phyloP scores from a whole-genome alignment of 2,888 invertebrate species.

The Antheraea yamamai region DNA sequence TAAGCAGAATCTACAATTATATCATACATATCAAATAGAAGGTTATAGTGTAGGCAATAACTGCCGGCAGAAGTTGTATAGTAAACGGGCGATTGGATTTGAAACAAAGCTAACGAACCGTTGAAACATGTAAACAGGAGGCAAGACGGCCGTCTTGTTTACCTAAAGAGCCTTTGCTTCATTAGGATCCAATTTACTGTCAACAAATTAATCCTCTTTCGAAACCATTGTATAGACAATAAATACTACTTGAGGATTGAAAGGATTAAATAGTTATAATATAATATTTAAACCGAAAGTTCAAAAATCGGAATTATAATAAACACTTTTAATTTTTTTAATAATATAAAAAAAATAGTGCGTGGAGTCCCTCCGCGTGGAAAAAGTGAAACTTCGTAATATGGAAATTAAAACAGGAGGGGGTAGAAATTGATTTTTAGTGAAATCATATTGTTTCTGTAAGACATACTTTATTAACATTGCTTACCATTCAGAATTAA shows the following conservation, averaged over 20 bases:
- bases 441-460: too few relatives aligned
- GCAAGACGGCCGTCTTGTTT: slow-evolving; percentile 80
- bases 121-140: slow-evolving; percentile 79
- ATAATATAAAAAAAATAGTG: too few relatives aligned
- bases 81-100: slow-evolving; percentile 66
- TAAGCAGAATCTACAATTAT: neutral
- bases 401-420: too few relatives aligned
- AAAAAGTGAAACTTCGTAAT: too few relatives aligned
- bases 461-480: too few relatives aligned
- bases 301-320: neutral
- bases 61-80: slow-evolving; percentile 33
- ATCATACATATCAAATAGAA: neutral
- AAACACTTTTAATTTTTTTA: too few relatives aligned
- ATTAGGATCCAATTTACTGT: slow-evolving; percentile 82
- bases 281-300: neutral
- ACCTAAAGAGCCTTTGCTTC: slow-evolving; percentile 81
- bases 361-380: too few relatives aligned
- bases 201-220: slow-evolving; percentile 78
- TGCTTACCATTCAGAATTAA: too few relatives aligned
- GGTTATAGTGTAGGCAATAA: slow-evolving; percentile 24
- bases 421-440: too few relatives aligned
- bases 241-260: slow-evolving; percentile 10
- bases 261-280: slow-evolving; percentile 4
- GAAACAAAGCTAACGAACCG: slow-evolving; percentile 82
- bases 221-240: slow-evolving; percentile 48